Evolutionary conservation across 2,113 vertebrate genomes (phyloP).

Genomic region (Dendropsophus ebraccatus): DNA sequence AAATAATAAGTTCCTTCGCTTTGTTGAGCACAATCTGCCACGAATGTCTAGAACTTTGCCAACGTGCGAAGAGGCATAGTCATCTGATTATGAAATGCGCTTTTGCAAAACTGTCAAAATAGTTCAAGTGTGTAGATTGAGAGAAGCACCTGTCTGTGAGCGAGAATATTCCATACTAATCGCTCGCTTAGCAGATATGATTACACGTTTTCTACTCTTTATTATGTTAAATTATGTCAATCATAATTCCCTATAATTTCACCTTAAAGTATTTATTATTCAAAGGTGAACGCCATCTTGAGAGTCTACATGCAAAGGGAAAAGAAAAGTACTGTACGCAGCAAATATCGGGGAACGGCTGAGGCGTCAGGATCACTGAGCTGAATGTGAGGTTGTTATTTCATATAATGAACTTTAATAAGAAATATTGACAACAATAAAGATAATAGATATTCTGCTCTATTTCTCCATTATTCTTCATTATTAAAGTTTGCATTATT

Average conservation of each 20-base stretch:
- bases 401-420: not conserved
- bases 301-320: conserved; percentile 4
- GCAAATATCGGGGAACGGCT: not conserved
- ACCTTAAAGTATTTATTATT: conserved; percentile 42
- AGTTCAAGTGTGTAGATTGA: conserved; percentile 50
- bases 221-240: conserved; percentile 60
- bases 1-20: not conserved
- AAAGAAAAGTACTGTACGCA: not conserved
- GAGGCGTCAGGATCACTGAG: not conserved
- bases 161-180: conserved; percentile 56
- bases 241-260: conserved; percentile 55
- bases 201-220: conserved; percentile 57
- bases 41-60: conserved; percentile 23
- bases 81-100: conserved; percentile 34
- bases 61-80: conserved; percentile 40
- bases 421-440: not conserved
- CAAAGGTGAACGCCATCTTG: conserved; percentile 22
- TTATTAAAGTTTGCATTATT: conserved; percentile 26
- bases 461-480: not conserved
- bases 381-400: not conserved
- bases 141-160: conserved; percentile 53
- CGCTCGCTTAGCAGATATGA: conserved; percentile 52
- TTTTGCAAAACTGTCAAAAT: conserved; percentile 52
- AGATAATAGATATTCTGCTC: not conserved
- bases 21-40: conserved; percentile 33